Evolutionary conservation across 2,797 vertebrate genomes (phyloP).

Genomic region (Pangasius sanitwongsei): DNA sequence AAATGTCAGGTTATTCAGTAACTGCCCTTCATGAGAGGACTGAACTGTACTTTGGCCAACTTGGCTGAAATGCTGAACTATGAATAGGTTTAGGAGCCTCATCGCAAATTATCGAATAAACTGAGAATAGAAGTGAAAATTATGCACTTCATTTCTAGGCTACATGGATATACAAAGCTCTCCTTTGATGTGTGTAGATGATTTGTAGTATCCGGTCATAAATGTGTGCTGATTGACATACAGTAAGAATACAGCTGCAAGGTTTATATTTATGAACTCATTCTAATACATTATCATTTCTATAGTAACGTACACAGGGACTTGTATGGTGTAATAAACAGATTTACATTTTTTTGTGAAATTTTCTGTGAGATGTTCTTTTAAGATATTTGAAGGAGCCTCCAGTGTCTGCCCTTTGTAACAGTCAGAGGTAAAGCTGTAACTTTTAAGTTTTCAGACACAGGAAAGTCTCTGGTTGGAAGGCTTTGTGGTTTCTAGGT

Average conservation of each 20-base stretch:
- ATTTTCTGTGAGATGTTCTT: not conserved
- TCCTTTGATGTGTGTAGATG: constrained; percentile 36
- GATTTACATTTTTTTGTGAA: not conserved
- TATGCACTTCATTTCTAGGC: constrained; percentile 31
- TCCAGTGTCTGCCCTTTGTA: not conserved
- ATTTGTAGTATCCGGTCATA: constrained; percentile 31
- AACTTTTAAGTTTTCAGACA: constrained; percentile 1
- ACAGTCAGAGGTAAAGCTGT: not conserved
- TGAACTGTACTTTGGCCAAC: constrained; percentile 18
- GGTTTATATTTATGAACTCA: not conserved
- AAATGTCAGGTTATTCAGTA: constrained; percentile 42
- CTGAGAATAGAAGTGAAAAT: constrained; percentile 32
- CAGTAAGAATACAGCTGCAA: constrained; percentile 22
- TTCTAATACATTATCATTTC: constrained; percentile 1
- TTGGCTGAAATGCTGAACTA: constrained; percentile 23
- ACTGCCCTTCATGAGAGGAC: constrained; percentile 25
- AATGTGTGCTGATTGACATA: constrained; percentile 9
- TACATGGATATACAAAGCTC: not conserved
- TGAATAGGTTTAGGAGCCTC: constrained; percentile 13
- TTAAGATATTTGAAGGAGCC: not conserved
- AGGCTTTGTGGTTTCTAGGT: not conserved
- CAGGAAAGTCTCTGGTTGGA: not conserved
- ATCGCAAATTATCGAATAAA: constrained; percentile 35
- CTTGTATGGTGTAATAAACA: not conserved
- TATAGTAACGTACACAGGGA: not conserved